Evolutionary conservation across 1,140 invertebrate species (phyloP).

Genomic region (Drosophila takahashii): DNA sequence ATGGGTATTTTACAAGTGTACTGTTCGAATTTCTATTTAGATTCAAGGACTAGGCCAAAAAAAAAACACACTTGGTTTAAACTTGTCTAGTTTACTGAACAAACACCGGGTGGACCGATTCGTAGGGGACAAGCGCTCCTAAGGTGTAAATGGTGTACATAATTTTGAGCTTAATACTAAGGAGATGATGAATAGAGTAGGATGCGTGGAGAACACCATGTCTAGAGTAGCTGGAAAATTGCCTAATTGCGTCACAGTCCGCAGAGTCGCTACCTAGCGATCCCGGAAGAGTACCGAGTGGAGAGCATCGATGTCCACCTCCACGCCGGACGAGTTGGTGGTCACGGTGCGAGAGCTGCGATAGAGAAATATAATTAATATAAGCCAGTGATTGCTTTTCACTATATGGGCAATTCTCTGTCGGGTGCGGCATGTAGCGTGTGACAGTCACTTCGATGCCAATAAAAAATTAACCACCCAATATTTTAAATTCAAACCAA

Average conservation of each 20-base stretch:
- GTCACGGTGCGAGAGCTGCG: slow-evolving; percentile 66
- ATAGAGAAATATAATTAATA: not conserved
- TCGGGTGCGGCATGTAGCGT: too few species aligned
- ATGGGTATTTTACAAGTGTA: not conserved
- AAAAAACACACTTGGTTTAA: not conserved
- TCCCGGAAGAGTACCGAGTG: slow-evolving; percentile 74
- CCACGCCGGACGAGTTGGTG: slow-evolving; percentile 70
- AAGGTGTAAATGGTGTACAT: not conserved
- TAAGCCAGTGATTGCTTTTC: rapidly evolving
- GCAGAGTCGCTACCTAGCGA: slow-evolving; percentile 28
- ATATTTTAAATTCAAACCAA: too few species aligned
- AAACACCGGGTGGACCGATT: slow-evolving; percentile 1
- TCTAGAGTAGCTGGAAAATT: slow-evolving; percentile 17
- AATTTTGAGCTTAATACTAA: slow-evolving; percentile 15
- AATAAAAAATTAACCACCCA: too few species aligned
- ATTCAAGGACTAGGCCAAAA: not conserved
- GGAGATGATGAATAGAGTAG: slow-evolving; percentile 24
- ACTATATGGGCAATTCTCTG: too few species aligned
- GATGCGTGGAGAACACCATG: not conserved
- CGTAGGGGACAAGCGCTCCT: slow-evolving; percentile 5
- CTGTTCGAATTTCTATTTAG: not conserved
- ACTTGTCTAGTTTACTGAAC: slow-evolving; percentile 21
- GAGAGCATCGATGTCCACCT: slow-evolving; percentile 74
- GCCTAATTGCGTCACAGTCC: slow-evolving; percentile 14
- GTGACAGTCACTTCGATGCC: too few species aligned